Conservation (phyloP, 2,113 vertebrate genomes). For the Calyptomena viridis region DNA sequence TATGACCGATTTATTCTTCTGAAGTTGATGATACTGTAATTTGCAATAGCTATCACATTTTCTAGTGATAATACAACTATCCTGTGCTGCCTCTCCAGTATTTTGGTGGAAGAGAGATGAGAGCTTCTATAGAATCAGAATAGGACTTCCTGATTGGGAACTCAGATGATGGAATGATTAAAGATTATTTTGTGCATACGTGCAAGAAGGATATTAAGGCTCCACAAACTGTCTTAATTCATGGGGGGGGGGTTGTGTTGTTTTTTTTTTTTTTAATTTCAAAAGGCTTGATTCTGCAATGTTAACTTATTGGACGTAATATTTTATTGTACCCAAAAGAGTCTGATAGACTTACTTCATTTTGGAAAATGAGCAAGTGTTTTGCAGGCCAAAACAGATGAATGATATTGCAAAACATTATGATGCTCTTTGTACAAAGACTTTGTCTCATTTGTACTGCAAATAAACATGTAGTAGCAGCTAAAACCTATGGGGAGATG, state of each 20-base stretch:
- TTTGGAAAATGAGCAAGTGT: background rate
- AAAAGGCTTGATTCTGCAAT: background rate
- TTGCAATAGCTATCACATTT: background rate
- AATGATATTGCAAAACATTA: background rate
- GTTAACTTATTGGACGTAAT: background rate
- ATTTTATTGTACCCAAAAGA: background rate
- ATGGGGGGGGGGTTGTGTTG: fast-evolving
- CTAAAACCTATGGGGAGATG: background rate
- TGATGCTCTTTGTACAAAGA: background rate
- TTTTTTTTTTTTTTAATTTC: background rate
- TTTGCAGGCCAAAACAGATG: background rate
- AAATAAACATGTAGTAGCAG: background rate
- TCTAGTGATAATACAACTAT: background rate
- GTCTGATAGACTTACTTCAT: background rate
- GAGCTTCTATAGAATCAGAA: background rate
- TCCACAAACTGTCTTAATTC: background rate
- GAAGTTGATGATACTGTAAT: background rate
- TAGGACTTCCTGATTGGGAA: background rate
- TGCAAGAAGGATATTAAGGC: background rate
- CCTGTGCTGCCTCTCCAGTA: fast-evolving
- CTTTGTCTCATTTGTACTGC: background rate
- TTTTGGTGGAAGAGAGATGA: background rate
- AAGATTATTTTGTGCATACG: background rate
- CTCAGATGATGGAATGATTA: background rate
- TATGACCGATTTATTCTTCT: background rate